Evolutionary conservation across 2,888 invertebrate genomes (phyloP).

Genomic region (Aelia acuminata): DNA sequence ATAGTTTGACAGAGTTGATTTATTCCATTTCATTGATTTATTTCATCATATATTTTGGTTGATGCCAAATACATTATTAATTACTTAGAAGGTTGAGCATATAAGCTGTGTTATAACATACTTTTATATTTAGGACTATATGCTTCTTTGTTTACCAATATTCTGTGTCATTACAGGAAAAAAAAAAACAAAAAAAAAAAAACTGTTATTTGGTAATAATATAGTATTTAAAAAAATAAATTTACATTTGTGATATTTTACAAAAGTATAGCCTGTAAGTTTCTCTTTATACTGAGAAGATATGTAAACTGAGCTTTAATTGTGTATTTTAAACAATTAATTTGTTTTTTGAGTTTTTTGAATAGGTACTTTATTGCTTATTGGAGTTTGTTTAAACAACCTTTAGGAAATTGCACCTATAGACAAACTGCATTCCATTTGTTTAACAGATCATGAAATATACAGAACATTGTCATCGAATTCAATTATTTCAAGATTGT

Average conservation of each 20-base stretch:
- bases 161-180: not conserved
- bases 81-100: not conserved
- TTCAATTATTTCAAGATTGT: conserved; percentile 25
- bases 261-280: not conserved
- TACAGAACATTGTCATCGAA: conserved; percentile 6
- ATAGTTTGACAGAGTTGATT: not conserved
- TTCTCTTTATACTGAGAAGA: conserved; percentile 30
- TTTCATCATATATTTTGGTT: not conserved
- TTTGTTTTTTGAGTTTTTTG: not conserved
- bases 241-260: conserved; percentile 33
- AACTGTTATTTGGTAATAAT: conserved; percentile 9
- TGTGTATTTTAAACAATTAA: not conserved
- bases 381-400: not conserved
- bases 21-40: no score
- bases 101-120: not conserved
- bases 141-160: not conserved
- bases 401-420: conserved; percentile 29
- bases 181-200: not conserved
- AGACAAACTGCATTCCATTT: conserved; percentile 41
- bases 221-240: not conserved
- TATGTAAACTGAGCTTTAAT: conserved; percentile 45
- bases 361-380: not conserved
- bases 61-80: not conserved
- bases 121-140: not conserved
- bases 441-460: conserved; percentile 30